phyloP scores from a whole-genome alignment of 2,888 invertebrate species.

The Calameuta filiformis region DNA sequence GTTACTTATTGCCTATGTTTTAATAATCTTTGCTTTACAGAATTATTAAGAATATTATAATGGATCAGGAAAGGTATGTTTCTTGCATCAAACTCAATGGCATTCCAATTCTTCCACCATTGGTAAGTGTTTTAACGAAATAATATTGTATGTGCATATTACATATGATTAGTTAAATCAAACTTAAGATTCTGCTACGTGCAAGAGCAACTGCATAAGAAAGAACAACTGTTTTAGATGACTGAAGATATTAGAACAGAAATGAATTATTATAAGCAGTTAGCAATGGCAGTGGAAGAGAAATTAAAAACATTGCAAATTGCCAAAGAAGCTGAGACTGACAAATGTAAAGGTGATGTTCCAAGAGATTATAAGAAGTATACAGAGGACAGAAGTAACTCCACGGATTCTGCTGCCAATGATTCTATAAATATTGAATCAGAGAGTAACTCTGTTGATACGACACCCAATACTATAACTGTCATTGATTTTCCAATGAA shows the following conservation, averaged over 20 bases:
- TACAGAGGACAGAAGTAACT: constrained; percentile 11
- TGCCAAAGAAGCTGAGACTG: constrained; percentile 10
- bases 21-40: neutral
- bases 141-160: neutral
- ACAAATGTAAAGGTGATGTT: constrained; percentile 6
- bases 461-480: constrained; percentile 12
- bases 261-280: constrained; percentile 75
- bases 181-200: neutral
- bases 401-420: constrained; percentile 20
- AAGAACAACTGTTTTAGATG: constrained; percentile 66
- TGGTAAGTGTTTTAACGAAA: constrained; percentile 69
- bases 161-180: neutral
- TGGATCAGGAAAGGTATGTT: constrained; percentile 64
- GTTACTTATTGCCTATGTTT: neutral
- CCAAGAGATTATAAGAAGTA: neutral
- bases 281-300: constrained; percentile 76
- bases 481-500: constrained; percentile 20
- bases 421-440: constrained; percentile 28
- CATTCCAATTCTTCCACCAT: constrained; percentile 78
- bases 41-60: constrained; percentile 8
- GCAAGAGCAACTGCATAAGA: neutral
- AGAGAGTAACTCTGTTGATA: constrained; percentile 21
- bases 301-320: constrained; percentile 63
- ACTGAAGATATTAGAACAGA: constrained; percentile 74
- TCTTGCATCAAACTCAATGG: constrained; percentile 82